These are phyloP conservation scores for Philonicus albiceps DNA, from an alignment of 2,888 invertebrate genomes.

Conservation along the genomic window DNA sequence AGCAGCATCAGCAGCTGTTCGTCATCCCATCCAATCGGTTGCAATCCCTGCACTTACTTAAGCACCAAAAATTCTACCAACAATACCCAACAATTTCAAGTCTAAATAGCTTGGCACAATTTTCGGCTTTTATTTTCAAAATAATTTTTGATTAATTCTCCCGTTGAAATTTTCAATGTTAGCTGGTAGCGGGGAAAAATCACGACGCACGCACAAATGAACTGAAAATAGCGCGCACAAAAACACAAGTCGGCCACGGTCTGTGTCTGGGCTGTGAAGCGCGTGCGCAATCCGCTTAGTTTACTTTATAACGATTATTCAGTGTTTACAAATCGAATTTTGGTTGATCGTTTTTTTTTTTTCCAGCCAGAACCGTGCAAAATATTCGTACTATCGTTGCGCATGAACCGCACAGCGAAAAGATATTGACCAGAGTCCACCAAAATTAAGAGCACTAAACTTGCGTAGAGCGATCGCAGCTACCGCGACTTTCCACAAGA, in stretches of 20 bases:
- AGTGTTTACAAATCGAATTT: conserved; percentile 17
- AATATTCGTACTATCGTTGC: background rate
- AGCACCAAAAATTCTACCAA: background rate
- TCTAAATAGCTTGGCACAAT: conserved; percentile 27
- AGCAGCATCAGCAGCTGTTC: background rate
- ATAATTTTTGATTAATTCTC: conserved; percentile 5
- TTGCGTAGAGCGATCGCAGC: background rate
- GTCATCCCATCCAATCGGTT: background rate
- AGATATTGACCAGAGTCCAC: conserved; percentile 20
- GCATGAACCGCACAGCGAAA: background rate
- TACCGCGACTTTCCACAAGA: background rate
- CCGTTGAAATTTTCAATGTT: conserved; percentile 24
- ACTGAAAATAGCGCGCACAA: conserved; percentile 23
- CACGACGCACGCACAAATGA: background rate
- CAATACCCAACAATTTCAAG: background rate
- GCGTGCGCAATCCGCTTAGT: background rate
- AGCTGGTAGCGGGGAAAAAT: background rate
- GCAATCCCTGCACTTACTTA: background rate
- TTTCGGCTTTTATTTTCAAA: conserved; percentile 9
- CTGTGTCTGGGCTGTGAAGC: background rate
- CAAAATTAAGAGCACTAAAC: conserved; percentile 18
- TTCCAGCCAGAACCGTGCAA: background rate
- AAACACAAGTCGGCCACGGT: background rate
- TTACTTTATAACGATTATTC: background rate
- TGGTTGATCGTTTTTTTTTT: background rate